Conservation (phyloP, 2,797 vertebrate genomes). For the Pipistrellus nathusii region DNA sequence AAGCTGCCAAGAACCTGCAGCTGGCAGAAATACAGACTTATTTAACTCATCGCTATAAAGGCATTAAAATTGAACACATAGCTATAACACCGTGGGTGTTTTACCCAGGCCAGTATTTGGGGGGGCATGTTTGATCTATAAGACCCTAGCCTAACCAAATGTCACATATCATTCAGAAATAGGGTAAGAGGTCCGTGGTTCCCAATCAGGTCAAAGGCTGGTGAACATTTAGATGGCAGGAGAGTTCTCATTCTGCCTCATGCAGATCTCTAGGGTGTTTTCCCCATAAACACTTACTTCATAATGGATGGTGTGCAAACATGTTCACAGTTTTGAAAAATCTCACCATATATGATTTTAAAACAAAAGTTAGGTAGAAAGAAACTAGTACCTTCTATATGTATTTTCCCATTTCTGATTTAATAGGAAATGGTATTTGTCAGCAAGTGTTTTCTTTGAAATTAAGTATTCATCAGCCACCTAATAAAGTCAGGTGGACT, state of each 20-base stretch:
- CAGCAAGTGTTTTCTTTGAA: neutral
- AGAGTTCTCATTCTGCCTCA: neutral
- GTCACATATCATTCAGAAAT: slow-evolving; percentile 61
- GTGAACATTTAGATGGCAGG: neutral
- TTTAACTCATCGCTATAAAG: slow-evolving; percentile 76
- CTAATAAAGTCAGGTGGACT: neutral
- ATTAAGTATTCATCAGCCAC: neutral
- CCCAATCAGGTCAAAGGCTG: neutral
- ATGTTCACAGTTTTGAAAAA: slow-evolving; percentile 1
- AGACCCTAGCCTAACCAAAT: slow-evolving; percentile 70
- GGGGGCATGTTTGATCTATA: slow-evolving; percentile 21
- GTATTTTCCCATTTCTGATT: neutral
- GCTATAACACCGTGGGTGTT: slow-evolving; percentile 70
- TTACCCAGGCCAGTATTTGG: slow-evolving; percentile 1
- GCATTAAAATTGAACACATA: slow-evolving; percentile 43
- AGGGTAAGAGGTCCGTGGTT: neutral
- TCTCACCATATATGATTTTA: neutral
- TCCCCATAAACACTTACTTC: neutral
- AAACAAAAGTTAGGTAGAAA: neutral
- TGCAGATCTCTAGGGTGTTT: neutral
- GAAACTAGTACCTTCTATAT: neutral
- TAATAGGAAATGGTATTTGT: neutral
- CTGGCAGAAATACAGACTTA: slow-evolving; percentile 59
- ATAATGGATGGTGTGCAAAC: neutral
- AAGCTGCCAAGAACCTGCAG: slow-evolving; percentile 76